Percentiles rank a stretch among this genome's conserved stretches.
Conservation (phyloP, 2,113 vertebrate genomes). For the Bagarius yarrelli region DNA sequence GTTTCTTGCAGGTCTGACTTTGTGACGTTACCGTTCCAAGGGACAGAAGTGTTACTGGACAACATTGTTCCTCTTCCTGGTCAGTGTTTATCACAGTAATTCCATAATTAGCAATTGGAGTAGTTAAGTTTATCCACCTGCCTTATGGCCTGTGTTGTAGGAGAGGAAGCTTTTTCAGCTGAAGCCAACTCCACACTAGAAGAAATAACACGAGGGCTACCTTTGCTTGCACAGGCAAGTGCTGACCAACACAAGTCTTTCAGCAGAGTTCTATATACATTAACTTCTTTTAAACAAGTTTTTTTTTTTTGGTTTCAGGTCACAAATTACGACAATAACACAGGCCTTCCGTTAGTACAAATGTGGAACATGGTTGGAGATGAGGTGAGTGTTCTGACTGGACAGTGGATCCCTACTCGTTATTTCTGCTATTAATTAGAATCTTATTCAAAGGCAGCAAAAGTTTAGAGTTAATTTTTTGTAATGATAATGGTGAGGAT, state of each 20-base stretch:
- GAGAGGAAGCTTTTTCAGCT: conserved; percentile 82
- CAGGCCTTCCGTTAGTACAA: conserved; percentile 88
- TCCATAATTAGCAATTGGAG: background rate
- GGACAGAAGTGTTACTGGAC: conserved; percentile 91
- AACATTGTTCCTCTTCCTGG: conserved; percentile 90
- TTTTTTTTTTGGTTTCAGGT: conserved; percentile 70
- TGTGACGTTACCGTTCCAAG: conserved; percentile 95
- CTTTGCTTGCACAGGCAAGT: conserved; percentile 86
- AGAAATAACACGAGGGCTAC: conserved; percentile 86
- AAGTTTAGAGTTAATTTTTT: too few species aligned
- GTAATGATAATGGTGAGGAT: too few species aligned
- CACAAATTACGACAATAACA: conserved; percentile 88
- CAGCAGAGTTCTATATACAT: background rate
- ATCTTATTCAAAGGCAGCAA: too few species aligned
- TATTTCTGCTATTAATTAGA: background rate
- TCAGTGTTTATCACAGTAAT: background rate
- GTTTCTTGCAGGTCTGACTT: conserved; percentile 85
- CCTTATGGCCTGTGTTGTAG: conserved; percentile 59
- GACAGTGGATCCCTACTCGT: background rate
- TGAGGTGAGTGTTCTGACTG: conserved; percentile 71
- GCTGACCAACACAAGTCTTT: background rate
- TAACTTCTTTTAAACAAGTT: background rate
- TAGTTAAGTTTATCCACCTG: background rate
- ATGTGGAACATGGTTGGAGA: conserved; percentile 92
- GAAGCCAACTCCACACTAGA: conserved; percentile 81